These are phyloP conservation scores for Bovichtus variegatus DNA, from an alignment of 2,797 vertebrate species.

Conservation along the genomic window DNA sequence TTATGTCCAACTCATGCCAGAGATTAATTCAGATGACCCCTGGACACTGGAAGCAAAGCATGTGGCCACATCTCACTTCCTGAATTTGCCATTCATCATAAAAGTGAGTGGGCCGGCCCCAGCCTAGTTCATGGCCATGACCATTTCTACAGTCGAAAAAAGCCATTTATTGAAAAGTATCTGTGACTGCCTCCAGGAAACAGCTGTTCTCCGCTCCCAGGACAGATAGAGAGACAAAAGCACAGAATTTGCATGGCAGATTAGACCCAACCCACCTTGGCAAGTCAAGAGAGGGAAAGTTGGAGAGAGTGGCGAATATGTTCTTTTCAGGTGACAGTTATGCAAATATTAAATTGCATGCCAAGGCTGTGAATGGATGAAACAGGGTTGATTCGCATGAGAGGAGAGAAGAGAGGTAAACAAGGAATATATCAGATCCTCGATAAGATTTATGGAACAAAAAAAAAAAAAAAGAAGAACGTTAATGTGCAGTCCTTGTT, in stretches of 20 bases:
- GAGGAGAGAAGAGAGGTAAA: background rate
- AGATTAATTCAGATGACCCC: slow-evolving; percentile 14
- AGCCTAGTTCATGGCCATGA: slow-evolving; percentile 37
- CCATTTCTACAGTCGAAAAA: slow-evolving; percentile 3
- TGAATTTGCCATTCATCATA: slow-evolving; percentile 26
- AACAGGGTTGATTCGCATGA: background rate
- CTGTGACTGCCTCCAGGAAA: slow-evolving; percentile 52
- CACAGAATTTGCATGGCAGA: slow-evolving; percentile 72
- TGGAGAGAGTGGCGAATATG: slow-evolving; percentile 16
- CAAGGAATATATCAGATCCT: background rate
- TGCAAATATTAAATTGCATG: slow-evolving; percentile 75
- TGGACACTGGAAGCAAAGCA: slow-evolving; percentile 32
- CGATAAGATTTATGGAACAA: background rate
- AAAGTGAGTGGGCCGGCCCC: background rate
- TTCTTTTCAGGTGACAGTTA: slow-evolving; percentile 76
- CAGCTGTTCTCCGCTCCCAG: slow-evolving; percentile 5
- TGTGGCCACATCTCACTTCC: slow-evolving; percentile 50
- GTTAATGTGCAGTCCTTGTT: background rate
- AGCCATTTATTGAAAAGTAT: slow-evolving; percentile 16
- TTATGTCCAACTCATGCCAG: slow-evolving; percentile 6
- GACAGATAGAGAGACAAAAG: background rate
- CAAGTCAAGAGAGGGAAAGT: slow-evolving; percentile 40
- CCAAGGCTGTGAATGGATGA: slow-evolving; percentile 6
- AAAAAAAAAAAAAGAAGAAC: background rate
- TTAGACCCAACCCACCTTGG: slow-evolving; percentile 39